Evolutionary conservation across 2,888 invertebrate species (phyloP).

Genomic region (Pherbina coryleti): DNA sequence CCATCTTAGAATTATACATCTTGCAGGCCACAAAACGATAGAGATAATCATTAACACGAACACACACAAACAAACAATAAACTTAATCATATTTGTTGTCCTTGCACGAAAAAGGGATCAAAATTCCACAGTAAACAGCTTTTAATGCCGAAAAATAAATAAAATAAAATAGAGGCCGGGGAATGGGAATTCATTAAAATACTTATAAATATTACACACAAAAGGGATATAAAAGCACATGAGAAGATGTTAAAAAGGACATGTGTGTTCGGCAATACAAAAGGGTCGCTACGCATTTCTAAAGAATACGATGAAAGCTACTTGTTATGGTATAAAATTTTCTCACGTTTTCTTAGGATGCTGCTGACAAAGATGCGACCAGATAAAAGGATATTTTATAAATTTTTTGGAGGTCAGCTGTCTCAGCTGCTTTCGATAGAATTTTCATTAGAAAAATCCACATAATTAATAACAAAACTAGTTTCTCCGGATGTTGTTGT

Average conservation of each 20-base stretch:
- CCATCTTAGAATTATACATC: not conserved
- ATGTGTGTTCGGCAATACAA: not conserved
- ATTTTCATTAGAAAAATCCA: not conserved
- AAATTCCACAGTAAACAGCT: not conserved
- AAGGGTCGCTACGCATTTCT: not conserved
- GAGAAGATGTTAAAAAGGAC: constrained; percentile 11
- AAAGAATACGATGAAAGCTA: not conserved
- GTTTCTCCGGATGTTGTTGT: not conserved
- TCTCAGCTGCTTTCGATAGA: not conserved
- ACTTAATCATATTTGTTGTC: constrained; percentile 1
- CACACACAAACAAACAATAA: not conserved
- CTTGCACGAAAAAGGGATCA: not conserved
- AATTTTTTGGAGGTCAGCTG: not conserved
- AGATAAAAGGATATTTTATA: not conserved
- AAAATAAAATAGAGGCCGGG: not conserved
- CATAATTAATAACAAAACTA: not conserved
- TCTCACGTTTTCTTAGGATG: constrained; percentile 17
- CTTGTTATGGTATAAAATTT: not conserved
- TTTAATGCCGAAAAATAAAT: constrained; percentile 1
- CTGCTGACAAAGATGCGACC: not conserved
- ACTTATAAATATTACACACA: constrained; percentile 15
- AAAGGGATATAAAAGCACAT: constrained; percentile 15
- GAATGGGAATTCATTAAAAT: constrained; percentile 21
- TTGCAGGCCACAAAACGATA: constrained; percentile 9
- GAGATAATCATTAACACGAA: constrained; percentile 17